Base-by-base conservation (phyloP, 2,113 vertebrate species). In the Barbus barbus region DNA sequence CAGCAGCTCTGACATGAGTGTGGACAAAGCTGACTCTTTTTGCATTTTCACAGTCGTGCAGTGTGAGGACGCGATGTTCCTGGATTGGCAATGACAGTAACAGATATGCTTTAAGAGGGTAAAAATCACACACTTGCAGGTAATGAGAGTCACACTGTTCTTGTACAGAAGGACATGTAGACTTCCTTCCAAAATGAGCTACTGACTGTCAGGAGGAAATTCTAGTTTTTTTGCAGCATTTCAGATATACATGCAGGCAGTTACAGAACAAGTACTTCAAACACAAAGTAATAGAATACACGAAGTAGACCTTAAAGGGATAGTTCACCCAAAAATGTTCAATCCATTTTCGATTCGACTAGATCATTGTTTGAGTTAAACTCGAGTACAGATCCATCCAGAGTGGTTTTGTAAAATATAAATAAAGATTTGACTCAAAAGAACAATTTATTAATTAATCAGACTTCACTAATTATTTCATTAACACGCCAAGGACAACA, bases 51-150 rank as follows among this genome's bases (percentile, higher is more conserved):
- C 77, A 63, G n/a, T 65, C 24, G 6, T 80, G 26, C 38, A 33
- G 58, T 46, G 41, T 46, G 5, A 78, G 78, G 11, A 81, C 78
- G 7, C n/a, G 5, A 4, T 81, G 78, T 81, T 81, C 78, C 41
- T 81, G 78, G 38, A 51, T 48, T 33, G 28, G 12, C 48, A 56
- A 53, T 56, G 58, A 80, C 38, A 24, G 51, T 41, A 51, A 81
- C 36, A 28, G 46, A 36, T 72, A 51, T 28, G 74, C 44, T 41
- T 26, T 58, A 53, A 67, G 31, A 33, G n/a, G 36, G 46, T 69
- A 88, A 83, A 85, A 85, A 87, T 81, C 73, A 85, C 74, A 86
- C 86, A 88, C 87, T 86, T 87, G 84, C 87, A 81, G 82, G 84
- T 92, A 87, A 38, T 46, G 26, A 33, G 61, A 67, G 61, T 67